Evolutionary conservation across 2,797 vertebrate genomes (phyloP), one percentile per base, ranked within the genome.

Genomic region (Hydrocynus forskahlii): DNA sequence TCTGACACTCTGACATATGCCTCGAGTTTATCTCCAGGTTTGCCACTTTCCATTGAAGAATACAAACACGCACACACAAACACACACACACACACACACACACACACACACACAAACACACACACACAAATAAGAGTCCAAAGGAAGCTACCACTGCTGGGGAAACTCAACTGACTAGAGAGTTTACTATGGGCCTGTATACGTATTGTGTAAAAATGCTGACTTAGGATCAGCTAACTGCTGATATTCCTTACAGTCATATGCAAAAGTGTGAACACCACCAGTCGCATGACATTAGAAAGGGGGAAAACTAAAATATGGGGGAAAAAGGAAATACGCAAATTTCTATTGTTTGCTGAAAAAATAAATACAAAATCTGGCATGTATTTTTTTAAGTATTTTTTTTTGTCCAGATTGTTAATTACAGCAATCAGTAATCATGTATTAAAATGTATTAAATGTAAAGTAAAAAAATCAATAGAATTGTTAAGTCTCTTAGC

Each of bases 41-140:
- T 17, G 59, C 64, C 77, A 80, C 72, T 80, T 82, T 79, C 57
- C 70, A 23, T 71, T 71, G 73, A 25, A 68, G 35, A 48, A 66
- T 77, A 75, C 59, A 38, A 43, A 12, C 25, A 66, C 50, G 68
- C 9, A 25, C 13, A 71, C 66, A 6, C n/a, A 13, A n/a, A 40
- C 40, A 23, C 23, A 16, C 13, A 16, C 66, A 13, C 16, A 7
- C 17, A 29, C 67, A 73, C 38, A 71, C 21, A 79, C 68, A 54
- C 67, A 62, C 57, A 12, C n/a, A 66, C 52, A 69, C 35, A 55
- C 59, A 64, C 57, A 59, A 52, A 75, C 40, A 75, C 73, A 63
- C 59, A 76, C 19, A 52, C 7, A 72, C 10, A 10, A 2, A 19
- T 14, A 25, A 19, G 17, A 59, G 12, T 57, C 35, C 23, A 13